These are phyloP conservation scores for Drosophila paulistorum DNA, from an alignment of 1,140 invertebrate species.

Conservation along the genomic window DNA sequence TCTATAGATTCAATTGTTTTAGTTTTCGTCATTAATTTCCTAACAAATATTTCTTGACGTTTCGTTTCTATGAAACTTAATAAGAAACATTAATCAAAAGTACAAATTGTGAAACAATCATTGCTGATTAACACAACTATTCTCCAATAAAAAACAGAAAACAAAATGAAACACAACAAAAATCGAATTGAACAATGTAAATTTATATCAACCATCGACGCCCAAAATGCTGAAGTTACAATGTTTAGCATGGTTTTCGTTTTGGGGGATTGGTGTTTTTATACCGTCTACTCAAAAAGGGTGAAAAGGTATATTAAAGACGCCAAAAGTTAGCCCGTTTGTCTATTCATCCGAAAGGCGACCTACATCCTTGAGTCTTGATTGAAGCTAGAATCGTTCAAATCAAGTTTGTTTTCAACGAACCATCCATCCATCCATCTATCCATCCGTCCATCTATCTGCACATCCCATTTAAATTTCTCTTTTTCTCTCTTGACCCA, in stretches of 20 bases:
- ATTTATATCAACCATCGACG: conserved; percentile 29
- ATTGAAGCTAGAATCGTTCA: too few relatives aligned
- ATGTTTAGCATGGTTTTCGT: conserved; percentile 13
- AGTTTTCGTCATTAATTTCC: too few relatives aligned
- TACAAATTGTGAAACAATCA: conserved; percentile 9
- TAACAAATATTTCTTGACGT: too few relatives aligned
- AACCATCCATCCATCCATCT: conserved; percentile 18
- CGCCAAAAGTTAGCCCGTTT: too few relatives aligned
- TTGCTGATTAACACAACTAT: background rate
- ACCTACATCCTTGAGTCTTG: too few relatives aligned
- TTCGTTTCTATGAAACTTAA: too few relatives aligned
- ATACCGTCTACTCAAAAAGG: too few relatives aligned
- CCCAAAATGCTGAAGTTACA: conserved; percentile 44
- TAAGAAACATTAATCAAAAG: background rate
- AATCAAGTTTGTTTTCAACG: too few relatives aligned
- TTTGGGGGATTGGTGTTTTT: conserved; percentile 1
- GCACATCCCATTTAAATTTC: conserved; percentile 14
- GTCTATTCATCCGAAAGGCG: too few relatives aligned
- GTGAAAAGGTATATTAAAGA: too few relatives aligned
- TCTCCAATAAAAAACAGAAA: conserved; percentile 31
- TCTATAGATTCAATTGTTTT: background rate
- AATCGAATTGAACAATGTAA: conserved; percentile 55
- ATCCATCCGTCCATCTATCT: conserved; percentile 38
- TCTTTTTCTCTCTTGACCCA: conserved; percentile 27
- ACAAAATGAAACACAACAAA: too few relatives aligned